Base-by-base conservation (phyloP, 2,113 vertebrate genomes). In the Leucoraja erinaceus region DNA sequence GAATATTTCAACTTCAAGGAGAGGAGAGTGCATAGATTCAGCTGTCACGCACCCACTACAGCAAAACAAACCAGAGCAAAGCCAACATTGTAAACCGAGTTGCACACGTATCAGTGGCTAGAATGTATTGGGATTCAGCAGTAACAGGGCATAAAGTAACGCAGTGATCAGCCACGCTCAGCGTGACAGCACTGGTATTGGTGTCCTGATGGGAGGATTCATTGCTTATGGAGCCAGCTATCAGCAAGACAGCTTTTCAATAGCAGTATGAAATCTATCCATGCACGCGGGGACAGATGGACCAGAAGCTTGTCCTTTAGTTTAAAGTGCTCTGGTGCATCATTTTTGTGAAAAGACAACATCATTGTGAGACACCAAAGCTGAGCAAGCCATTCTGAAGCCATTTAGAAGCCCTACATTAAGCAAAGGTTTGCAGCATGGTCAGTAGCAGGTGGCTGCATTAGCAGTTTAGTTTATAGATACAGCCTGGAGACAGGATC, bases 1-100 rank as follows among this genome's bases (percentile, higher is more conserved):
- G 11, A 20, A 91, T 70, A 91, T 91, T 68, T 72, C 33, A 33
- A 91, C 38, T 91, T 91, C 90, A 91, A 91, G 72, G 66, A 11
- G 22, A 74, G 33, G 90, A 72, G 38, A 54, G 16, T 70, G 20
- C n/a, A 22, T 0, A 10, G 63, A 16, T 11, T 22, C 38, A 90
- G 33, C 14, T 38, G 33, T 68, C 86, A 68, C 16, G 33, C 2
- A 38, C 63, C n/a, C 18, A 16, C 66, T 38, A 22, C 66, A 90
- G 86, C 6, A 28, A 54, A 83, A 83, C 25, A 83, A 56, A 6
- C 6, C 56, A 8, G 11, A 11, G 25, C 18, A 6, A 56, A 83
- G 8, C 54, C 54, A 3, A 28, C 79, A 11, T 33, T 38, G 77
- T 18, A 79, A 79, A 79, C 38, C 8, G 33, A 20, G 5, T 1